Evolutionary conservation across 2,888 invertebrate genomes (phyloP), one percentile per base, ranked within the genome.

Genomic region (Leptopilina syphax): DNA sequence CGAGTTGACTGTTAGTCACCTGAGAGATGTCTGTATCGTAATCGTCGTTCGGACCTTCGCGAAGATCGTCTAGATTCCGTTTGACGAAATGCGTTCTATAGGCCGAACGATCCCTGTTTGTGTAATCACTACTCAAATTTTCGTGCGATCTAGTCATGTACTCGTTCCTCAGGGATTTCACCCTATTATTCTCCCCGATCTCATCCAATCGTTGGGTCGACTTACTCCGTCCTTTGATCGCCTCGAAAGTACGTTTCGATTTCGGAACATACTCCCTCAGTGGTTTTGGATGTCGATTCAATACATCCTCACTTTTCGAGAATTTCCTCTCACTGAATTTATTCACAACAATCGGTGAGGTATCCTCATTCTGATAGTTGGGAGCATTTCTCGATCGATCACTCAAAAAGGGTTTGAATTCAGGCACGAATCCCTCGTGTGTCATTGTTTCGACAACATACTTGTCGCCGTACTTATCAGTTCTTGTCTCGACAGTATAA

Each of bases 21-120:
- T 91, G 91, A 3, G 91, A 91, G 68, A 91, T 91, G 65, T 91
- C 91, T n/a, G 91, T 91, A 79, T 91, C 90, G 83, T 91, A 91
- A 34, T 91, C 91, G 82, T 91, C 91, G 79, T 89, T 89, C 0
- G 89, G 89, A 4, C 88, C 88, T 57, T 91, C 91, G 13, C 88
- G 84, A 3, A 89, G 82, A 54, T 90, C 88, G 47, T 89, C 88
- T 54, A 90, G 78, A 41, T 88, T 88, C 13, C 86, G 84, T 47
- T 89, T 88, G 9, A 85, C 70, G 76, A 90, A 86, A 4, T 86
- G 85, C 3, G 86, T 85, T 9, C 87, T 82, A 18, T 88, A 88
- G 9, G 44, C 5, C 44, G 44, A 7, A 44, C 44, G 44, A 8
- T 85, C 92, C 88, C 85, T 91, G 77, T 90, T 91, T 0, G 87